Base-by-base conservation (phyloP, 1,140 invertebrate species). In the Trachelipus rathkii region DNA sequence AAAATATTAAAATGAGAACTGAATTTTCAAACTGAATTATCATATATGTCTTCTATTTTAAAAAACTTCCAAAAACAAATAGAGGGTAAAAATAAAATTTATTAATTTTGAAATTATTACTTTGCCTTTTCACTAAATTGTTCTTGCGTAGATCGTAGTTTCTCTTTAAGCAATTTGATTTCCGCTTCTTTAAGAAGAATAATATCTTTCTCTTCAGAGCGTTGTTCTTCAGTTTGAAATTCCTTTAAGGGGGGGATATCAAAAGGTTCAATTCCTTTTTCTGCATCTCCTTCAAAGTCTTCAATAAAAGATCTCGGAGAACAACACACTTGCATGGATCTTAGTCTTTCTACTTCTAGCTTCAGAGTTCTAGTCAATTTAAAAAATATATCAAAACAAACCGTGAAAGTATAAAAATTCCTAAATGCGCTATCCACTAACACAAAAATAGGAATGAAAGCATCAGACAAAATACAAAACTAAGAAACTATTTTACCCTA, bases 321-420 rank as follows among this genome's bases (percentile, higher is more conserved):
- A 83, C 88, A 87, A 78, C 88, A 89, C 43, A 88, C 87, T 71
- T 89, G 85, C 21, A 89, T 82, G 15, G 87, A 86, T 72, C 88
- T 87, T 4, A 93, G 84, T 53, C 88, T 85, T 75, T 90, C 88
- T 44, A 93, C 90, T 87, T 94, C 92, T 10, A 88, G 87, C 82
- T 88, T 86, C 53, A 91, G 82, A 82, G 89, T 89, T 83, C 87
- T 85, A 75, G 33, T 33, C 33, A 33, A 33, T 33, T 33, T 3
- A 33, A 33, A 33, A 33, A 33, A n/a, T n/a, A n/a, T n/a, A n/a
- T n/a, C n/a, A n/a, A n/a, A n/a, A n/a, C n/a, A n/a, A n/a, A n/a
- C n/a, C 33, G 6, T 3, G 33, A 33, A 33, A 33, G 33, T 33
- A 33, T 33, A 33, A 33, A 33, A 33, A 3, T 33, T 6, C 33